Percentiles rank a stretch among this genome's conserved stretches.
Conservation (phyloP, 2,113 vertebrate species). For the Strix aluco region DNA sequence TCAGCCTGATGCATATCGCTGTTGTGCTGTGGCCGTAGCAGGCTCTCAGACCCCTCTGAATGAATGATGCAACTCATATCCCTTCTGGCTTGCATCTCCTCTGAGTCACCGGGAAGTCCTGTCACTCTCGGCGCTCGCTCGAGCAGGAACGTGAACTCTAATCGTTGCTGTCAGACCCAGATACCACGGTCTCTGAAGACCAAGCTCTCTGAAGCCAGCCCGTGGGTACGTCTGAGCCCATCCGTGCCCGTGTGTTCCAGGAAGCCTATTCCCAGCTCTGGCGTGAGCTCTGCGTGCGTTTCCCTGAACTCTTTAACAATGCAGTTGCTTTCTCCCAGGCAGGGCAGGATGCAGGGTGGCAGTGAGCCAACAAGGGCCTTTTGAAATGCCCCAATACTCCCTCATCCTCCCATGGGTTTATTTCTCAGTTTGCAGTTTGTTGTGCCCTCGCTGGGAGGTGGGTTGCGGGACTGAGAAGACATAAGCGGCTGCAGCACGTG, state of each 20-base stretch:
- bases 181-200: neutral
- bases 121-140: rapidly evolving
- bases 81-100: neutral
- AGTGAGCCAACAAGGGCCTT: neutral
- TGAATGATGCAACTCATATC: neutral
- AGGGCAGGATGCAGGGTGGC: neutral
- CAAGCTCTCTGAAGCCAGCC: neutral
- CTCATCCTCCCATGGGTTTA: neutral
- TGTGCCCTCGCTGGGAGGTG: neutral
- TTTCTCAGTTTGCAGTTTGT: neutral
- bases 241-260: rapidly evolving
- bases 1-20: rapidly evolving
- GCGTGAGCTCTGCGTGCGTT: rapidly evolving
- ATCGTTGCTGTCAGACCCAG: rapidly evolving
- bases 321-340: neutral
- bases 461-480: neutral
- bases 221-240: rapidly evolving
- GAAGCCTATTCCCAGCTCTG: neutral
- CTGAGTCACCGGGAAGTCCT: neutral
- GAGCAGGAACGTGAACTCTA: rapidly evolving
- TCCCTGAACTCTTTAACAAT: neutral
- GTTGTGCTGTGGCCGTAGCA: neutral
- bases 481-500: neutral
- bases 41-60: neutral
- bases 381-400: neutral